These are phyloP conservation scores for Drosophila ambigua DNA, from an alignment of 1,140 invertebrate species.

Conservation along the genomic window DNA sequence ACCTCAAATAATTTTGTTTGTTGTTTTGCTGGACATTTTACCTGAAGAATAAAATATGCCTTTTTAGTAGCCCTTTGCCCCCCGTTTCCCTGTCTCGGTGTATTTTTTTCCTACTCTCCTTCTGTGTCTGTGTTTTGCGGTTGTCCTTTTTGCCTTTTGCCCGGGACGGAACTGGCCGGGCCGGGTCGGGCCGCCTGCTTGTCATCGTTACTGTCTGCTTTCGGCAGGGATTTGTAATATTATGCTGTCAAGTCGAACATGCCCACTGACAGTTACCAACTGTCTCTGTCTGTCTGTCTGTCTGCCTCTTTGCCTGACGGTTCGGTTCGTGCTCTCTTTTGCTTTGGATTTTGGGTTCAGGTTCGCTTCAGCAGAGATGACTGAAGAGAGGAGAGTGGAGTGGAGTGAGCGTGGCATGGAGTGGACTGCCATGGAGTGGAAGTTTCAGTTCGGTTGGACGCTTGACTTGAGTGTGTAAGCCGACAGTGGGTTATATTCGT, in stretches of 20 bases:
- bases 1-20: constrained; percentile 1
- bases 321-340: not conserved
- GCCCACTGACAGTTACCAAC: constrained; percentile 73
- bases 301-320: constrained; percentile 26
- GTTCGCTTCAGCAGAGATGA: no score
- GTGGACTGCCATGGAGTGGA: not conserved
- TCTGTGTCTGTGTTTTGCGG: constrained; percentile 12
- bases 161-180: no score
- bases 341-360: not conserved
- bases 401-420: no score
- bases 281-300: constrained; percentile 24
- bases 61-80: constrained; percentile 14
- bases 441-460: constrained; percentile 38
- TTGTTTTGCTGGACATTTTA: constrained; percentile 2
- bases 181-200: constrained; percentile 25
- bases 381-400: no score
- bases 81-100: not conserved
- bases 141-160: constrained; percentile 28
- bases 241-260: constrained; percentile 77
- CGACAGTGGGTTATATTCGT: constrained; percentile 55
- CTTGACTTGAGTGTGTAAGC: constrained; percentile 68
- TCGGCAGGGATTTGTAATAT: constrained; percentile 77
- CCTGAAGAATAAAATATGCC: constrained; percentile 37
- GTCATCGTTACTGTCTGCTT: constrained; percentile 72
- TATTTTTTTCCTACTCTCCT: not conserved